A percentile compares a stretch with the other conserved stretches of the same genome.
phyloP scores from a whole-genome alignment of 2,888 invertebrate species.

The Hypena proboscidalis region DNA sequence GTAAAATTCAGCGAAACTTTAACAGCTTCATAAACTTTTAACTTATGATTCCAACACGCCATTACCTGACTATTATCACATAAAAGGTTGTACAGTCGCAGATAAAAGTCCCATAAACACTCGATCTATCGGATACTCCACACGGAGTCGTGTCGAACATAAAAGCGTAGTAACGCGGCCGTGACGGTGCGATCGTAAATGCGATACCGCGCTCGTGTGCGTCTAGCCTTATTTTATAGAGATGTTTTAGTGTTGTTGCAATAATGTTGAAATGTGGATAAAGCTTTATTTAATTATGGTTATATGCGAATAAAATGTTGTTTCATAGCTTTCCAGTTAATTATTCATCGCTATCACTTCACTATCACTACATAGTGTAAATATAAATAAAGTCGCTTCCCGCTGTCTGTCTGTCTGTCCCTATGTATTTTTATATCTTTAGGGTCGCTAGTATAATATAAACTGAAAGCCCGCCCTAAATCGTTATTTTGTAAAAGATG shows the following conservation, averaged over 20 bases:
- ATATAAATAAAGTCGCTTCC: too few relatives aligned
- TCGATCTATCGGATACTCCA: constrained; percentile 37
- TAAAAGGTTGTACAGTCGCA: constrained; percentile 38
- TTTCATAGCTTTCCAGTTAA: too few relatives aligned
- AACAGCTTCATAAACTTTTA: constrained; percentile 12
- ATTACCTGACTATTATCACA: constrained; percentile 31
- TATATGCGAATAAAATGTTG: not conserved
- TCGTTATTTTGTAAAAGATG: too few relatives aligned
- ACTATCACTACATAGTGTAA: too few relatives aligned
- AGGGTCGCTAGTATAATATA: too few relatives aligned
- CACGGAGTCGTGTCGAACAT: constrained; percentile 29
- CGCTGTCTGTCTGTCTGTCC: too few relatives aligned
- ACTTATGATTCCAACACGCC: constrained; percentile 19
- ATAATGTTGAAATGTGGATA: constrained; percentile 30
- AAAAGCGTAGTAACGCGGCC: constrained; percentile 23
- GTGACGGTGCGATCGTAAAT: constrained; percentile 32
- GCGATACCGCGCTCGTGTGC: constrained; percentile 24
- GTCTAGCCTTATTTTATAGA: constrained; percentile 38
- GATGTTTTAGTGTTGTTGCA: constrained; percentile 33
- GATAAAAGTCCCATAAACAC: constrained; percentile 43
- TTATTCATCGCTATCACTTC: too few relatives aligned
- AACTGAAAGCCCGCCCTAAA: too few relatives aligned
- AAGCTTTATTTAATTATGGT: constrained; percentile 6
- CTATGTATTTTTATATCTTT: too few relatives aligned
- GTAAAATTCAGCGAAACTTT: too few relatives aligned